A percentile compares a stretch with the other conserved stretches of the same genome.
Evolutionary conservation across 2,113 vertebrate species (phyloP).

Genomic region (Xiphophorus couchianus): DNA sequence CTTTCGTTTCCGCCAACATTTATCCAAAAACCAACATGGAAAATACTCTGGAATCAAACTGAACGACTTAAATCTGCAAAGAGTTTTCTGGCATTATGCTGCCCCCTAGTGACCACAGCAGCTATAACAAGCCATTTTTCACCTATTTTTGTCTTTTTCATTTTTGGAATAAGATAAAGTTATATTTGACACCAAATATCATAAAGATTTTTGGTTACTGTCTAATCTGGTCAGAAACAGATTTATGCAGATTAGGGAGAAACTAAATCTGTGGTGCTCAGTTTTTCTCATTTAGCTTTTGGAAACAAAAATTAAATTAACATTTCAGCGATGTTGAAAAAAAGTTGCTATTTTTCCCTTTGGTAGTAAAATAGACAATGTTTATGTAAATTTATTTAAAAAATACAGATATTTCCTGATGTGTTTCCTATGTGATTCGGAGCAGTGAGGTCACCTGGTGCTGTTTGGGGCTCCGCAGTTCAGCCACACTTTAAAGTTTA

Average conservation of each 20-base stretch:
- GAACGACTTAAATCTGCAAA: background rate
- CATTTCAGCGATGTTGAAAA: too few species aligned
- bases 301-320: background rate
- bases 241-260: background rate
- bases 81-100: background rate
- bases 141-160: background rate
- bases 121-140: background rate
- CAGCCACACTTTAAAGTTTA: too few species aligned
- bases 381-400: too few species aligned
- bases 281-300: background rate
- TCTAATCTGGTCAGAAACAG: background rate
- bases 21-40: background rate
- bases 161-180: background rate
- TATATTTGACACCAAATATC: background rate
- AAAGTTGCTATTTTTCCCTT: background rate
- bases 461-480: too few species aligned
- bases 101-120: slow-evolving; percentile 8
- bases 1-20: background rate
- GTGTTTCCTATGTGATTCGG: too few species aligned
- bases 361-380: too few species aligned
- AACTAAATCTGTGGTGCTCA: background rate
- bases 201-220: background rate
- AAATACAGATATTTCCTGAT: too few species aligned
- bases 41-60: background rate
- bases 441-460: too few species aligned